Base-by-base conservation (phyloP, 1,140 invertebrate genomes). In the Thalassaphorura encarpata region DNA sequence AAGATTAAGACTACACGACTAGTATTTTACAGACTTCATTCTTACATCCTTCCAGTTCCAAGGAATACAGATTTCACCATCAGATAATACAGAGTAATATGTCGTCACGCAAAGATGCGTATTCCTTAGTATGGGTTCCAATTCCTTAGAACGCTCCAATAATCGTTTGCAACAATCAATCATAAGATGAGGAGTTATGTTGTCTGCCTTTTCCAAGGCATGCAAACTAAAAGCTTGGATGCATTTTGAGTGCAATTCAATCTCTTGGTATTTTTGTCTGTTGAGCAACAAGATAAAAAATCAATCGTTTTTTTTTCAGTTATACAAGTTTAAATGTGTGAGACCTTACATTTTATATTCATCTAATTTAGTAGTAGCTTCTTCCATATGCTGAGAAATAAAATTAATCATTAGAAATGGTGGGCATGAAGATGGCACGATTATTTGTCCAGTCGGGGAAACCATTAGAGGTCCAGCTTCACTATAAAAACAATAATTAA, bases 401-500 rank as follows among this genome's bases (percentile, higher is more conserved):
- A 91, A 95, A 66, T 82, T 84, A 1, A 93, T 80, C 33, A 93
- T 72, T 54, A 92, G 78, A 60, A 81, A 82, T 1, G 86, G 83
- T 11, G 90, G 89, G 70, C 89, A 91, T 0, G 88, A 88, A 18
- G 86, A 83, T 24, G 90, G 90, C 0, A 88, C 87, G 42, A 93
- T 90, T 63, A 94, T 88, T 72, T 93, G 88, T 21, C 90, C 90
- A 33, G 86, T 91, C 1, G 88, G 88, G 6, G 87, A 89, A n/a
- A 94, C 77, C 87, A 91, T 92, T 39, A 95, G 68, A 0, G 89
- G 89, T 2, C 89, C 89, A 18, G 89, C 84, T 72, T 90, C 89
- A 19, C 86, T 89, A 68, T n/a, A n/a, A 29, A 77, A 75, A 59
- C 59, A 36, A 63, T 69, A 58, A 61, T 54, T 43, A 53, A 1